Conservation (phyloP, 2,113 vertebrate genomes). For the Oryzias javanicus region DNA sequence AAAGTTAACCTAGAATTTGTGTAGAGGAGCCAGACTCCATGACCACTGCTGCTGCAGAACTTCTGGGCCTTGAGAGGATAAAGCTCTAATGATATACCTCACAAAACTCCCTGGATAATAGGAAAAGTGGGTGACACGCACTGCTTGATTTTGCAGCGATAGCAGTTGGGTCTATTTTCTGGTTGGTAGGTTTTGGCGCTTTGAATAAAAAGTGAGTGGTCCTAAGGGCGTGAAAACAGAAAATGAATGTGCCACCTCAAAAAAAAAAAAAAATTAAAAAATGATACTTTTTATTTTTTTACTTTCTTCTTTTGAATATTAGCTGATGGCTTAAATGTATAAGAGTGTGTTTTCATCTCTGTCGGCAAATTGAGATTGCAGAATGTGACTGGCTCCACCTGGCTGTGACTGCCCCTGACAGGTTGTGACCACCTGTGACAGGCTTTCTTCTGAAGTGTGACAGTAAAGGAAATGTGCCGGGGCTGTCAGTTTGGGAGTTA, state of each 20-base stretch:
- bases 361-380: slow-evolving; percentile 25
- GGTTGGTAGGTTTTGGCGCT: slow-evolving; percentile 21
- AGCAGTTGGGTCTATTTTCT: slow-evolving; percentile 29
- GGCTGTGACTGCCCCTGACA: slow-evolving; percentile 44
- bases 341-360: slow-evolving; percentile 11
- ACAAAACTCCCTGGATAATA: slow-evolving; percentile 30
- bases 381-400: slow-evolving; percentile 43
- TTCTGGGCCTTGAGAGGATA: slow-evolving; percentile 6
- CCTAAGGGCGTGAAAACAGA: slow-evolving; percentile 1
- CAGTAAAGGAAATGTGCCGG: slow-evolving; percentile 22
- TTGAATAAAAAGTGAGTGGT: slow-evolving; percentile 11
- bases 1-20: slow-evolving; percentile 23
- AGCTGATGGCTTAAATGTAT: slow-evolving; percentile 3
- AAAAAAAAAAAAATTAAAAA: neutral
- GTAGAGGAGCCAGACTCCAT: slow-evolving; percentile 20
- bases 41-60: slow-evolving; percentile 11
- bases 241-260: slow-evolving; percentile 6
- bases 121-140: slow-evolving; percentile 19
- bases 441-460: slow-evolving; percentile 25
- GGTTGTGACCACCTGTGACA: slow-evolving; percentile 52
- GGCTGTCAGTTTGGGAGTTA: slow-evolving; percentile 52
- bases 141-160: slow-evolving; percentile 15
- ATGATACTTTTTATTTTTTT: neutral
- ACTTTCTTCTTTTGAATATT: neutral
- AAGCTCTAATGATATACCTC: slow-evolving; percentile 26